Evolutionary conservation across 2,113 vertebrate genomes (phyloP), one percentile per base, ranked within the genome.

Genomic region (Leuciscus idus): DNA sequence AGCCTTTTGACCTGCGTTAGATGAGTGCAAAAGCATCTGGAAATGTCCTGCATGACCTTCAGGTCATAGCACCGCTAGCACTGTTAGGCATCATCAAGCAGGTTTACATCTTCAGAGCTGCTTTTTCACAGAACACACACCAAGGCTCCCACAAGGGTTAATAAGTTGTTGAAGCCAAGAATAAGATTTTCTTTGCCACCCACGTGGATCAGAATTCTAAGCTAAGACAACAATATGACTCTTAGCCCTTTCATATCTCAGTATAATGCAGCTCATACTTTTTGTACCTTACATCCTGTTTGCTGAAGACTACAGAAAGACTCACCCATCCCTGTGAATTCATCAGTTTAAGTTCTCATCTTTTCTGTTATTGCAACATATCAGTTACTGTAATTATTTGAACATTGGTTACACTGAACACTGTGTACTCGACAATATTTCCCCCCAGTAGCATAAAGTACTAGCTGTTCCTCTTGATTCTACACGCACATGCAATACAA

Each of bases 271-370:
- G 66, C n/a, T 52, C 33, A 70, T 92, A 80, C 90, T 91, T 91
- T 90, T 92, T 89, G 85, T 83, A 59, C 84, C 91, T 94, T 88
- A 93, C 94, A 93, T 94, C 93, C 93, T 93, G 91, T 89, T 91
- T 87, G 87, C 87, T 77, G 83, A 36, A 30, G 15, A 43, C 70
- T 89, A 90, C 89, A 93, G 91, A 75, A 93, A 92, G 92, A 89
- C 84, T 50, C 79, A 84, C 84, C 66, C 83, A 91, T 90, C 86
- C 85, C 39, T 68, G 21, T 64, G n/a, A 43, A 81, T 81, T 26
- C n/a, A 81, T 46, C 23, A 61, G 10, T n/a, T 43, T n/a, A 39
- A 26, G 43, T 61, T 59, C 21, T 55, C 50, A 59, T 59, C 30
- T 23, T 59, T 57, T 78, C 23, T 78, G 52, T 59, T 59, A 57